These are phyloP conservation scores for Pseudococcus viburni DNA, from an alignment of 2,888 invertebrate genomes.

Conservation along the genomic window DNA sequence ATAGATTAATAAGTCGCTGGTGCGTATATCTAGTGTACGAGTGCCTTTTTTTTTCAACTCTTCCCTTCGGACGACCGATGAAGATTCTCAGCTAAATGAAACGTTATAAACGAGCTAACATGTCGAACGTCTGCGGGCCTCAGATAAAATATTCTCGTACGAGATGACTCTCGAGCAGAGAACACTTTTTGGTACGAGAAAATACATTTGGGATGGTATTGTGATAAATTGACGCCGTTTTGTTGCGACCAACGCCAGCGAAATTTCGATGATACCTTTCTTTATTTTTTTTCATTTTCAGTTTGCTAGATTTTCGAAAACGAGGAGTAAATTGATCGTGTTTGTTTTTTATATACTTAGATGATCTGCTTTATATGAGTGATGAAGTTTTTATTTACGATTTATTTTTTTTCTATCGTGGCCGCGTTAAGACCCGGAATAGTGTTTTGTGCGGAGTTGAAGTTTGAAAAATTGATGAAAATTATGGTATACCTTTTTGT, in stretches of 20 bases:
- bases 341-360: constrained; percentile 50
- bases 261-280: not conserved
- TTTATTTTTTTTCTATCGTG: not conserved
- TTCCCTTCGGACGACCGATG: not conserved
- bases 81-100: constrained; percentile 29
- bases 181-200: not conserved
- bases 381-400: constrained; percentile 5
- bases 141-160: constrained; percentile 42
- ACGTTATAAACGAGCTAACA: constrained; percentile 18
- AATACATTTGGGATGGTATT: constrained; percentile 27
- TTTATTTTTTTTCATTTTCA: not conserved
- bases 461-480: not conserved
- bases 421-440: not conserved
- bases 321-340: constrained; percentile 21
- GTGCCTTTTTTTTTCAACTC: not conserved
- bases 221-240: constrained; percentile 32
- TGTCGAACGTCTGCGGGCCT: constrained; percentile 18
- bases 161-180: not conserved
- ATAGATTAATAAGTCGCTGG: constrained; percentile 29
- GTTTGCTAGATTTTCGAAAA: not conserved
- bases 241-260: not conserved
- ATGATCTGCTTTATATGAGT: constrained; percentile 37
- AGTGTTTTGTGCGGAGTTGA: not conserved
- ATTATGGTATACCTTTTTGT: constrained; percentile 79
- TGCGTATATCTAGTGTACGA: not conserved